Percentiles rank a stretch among this genome's conserved stretches.
These are phyloP conservation scores for Thalassaphorura encarpata DNA, from an alignment of 1,140 invertebrate genomes.

Conservation along the genomic window DNA sequence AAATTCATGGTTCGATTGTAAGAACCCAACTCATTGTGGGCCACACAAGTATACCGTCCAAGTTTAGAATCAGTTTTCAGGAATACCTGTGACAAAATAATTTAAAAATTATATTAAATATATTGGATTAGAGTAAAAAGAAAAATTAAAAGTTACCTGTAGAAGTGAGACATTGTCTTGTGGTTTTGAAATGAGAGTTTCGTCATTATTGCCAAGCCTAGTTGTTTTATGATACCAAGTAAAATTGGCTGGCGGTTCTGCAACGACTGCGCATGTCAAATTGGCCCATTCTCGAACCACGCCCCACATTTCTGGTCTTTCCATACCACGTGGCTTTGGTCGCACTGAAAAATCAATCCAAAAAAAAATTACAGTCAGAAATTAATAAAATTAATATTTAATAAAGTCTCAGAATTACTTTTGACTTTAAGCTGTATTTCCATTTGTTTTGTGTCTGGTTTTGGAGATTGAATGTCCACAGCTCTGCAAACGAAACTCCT, in stretches of 20 bases:
- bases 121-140: not conserved
- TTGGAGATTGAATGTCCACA: conserved; percentile 25
- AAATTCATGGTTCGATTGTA: conserved; percentile 15
- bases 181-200: conserved; percentile 18
- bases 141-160: conserved; percentile 21
- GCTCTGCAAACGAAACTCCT: conserved; percentile 29
- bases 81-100: conserved; percentile 15
- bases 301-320: conserved; percentile 12
- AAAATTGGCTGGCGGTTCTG: conserved; percentile 28
- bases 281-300: conserved; percentile 30
- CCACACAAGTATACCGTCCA: conserved; percentile 26
- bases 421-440: conserved; percentile 30
- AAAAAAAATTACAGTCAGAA: not conserved
- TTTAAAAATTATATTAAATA: not conserved
- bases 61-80: conserved; percentile 20
- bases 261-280: conserved; percentile 28
- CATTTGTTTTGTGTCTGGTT: conserved; percentile 26
- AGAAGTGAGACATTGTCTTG: conserved; percentile 26
- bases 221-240: conserved; percentile 18
- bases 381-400: not conserved
- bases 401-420: conserved; percentile 15
- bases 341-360: conserved; percentile 13
- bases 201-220: conserved; percentile 14
- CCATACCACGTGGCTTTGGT: not conserved
- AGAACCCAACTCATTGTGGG: conserved; percentile 24